A percentile compares a stretch with the other conserved stretches of the same genome.
Conservation (phyloP, 2,888 invertebrate species). For the Cosmopolites sordidus region DNA sequence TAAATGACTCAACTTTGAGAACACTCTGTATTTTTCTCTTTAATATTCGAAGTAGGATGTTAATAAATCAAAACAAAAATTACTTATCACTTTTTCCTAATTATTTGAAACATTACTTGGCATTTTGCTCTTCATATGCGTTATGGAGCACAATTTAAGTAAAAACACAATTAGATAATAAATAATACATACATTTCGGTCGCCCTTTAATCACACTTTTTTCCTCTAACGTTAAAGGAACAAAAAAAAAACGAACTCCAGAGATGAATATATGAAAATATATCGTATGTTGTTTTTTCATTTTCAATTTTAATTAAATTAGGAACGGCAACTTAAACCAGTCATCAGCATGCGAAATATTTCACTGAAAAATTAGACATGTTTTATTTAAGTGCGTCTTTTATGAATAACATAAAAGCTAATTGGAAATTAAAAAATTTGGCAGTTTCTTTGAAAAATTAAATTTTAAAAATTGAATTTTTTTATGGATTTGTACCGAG, state of each 20-base stretch:
- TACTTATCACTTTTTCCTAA: no score
- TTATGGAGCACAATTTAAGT: no score
- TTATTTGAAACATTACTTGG: no score
- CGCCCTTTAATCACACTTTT: slow-evolving; percentile 5
- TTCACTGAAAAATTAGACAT: slow-evolving; percentile 10
- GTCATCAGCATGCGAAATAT: slow-evolving; percentile 8
- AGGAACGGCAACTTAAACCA: slow-evolving; percentile 5
- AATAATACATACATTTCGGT: slow-evolving; percentile 2
- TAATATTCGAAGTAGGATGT: no score
- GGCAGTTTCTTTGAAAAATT: no score
- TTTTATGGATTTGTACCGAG: no score
- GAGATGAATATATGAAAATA: slow-evolving; percentile 9
- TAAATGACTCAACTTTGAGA: no score
- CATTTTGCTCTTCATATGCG: no score
- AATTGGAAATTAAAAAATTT: no score
- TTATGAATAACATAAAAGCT: slow-evolving; percentile 3
- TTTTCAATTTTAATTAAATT: slow-evolving; percentile 13
- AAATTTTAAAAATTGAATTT: no score
- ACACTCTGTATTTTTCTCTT: no score
- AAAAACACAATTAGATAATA: background rate
- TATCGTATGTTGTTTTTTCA: slow-evolving; percentile 10
- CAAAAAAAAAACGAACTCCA: slow-evolving; percentile 7
- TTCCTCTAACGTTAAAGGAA: slow-evolving; percentile 7
- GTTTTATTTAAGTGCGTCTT: slow-evolving; percentile 11
- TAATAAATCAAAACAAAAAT: no score